Base-by-base conservation (phyloP, 2,888 invertebrate species). In the Anaspis maculata region DNA sequence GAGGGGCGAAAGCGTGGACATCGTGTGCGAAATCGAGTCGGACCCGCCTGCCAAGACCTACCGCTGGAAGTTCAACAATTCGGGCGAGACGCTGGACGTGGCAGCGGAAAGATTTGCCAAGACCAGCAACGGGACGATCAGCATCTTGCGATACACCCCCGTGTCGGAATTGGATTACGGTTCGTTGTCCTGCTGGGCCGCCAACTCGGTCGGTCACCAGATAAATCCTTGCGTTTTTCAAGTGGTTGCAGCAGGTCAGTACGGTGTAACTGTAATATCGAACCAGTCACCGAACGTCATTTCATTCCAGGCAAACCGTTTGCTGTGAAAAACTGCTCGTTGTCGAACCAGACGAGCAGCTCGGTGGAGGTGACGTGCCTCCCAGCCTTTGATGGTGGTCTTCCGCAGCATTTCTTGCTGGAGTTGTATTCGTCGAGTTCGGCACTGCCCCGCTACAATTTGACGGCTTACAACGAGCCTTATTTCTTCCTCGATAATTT, bases 11-110 rank as follows among this genome's bases (percentile, higher is more conserved):
- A 79, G 81, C 34, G 79, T 89, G 48, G 82, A 88, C 64, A 85
- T 91, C 52, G 75, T 79, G 39, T 92, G 91, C 68, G 86, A 85
- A 68, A 84, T 91, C 56, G 90, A 91, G 66, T 86, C 91, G 7
- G 89, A 91, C 72, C 91, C 91, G 14, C 87, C 88, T 30, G 89
- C 87, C 34, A 83, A 84, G 51, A 80, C 78, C 58, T 92, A 91
- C 71, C 81, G 85, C 51, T 91, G 91, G 91, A 89, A 90, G 71
- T 90, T 91, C 71, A 91, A 91, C 73, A 89, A 89, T 70, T 88
- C 88, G 7, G 89, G 90, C 3, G 89, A 89, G 68, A 87, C 86
- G 28, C 68, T 86, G 44, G 87, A 89, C 66, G 83, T 88, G 36
- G 80, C 81, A 29, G 76, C 83, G 26, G 84, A 83, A 61, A 69